phyloP scores from a whole-genome alignment of 2,113 vertebrate genomes.

The Peromyscus polionotus region DNA sequence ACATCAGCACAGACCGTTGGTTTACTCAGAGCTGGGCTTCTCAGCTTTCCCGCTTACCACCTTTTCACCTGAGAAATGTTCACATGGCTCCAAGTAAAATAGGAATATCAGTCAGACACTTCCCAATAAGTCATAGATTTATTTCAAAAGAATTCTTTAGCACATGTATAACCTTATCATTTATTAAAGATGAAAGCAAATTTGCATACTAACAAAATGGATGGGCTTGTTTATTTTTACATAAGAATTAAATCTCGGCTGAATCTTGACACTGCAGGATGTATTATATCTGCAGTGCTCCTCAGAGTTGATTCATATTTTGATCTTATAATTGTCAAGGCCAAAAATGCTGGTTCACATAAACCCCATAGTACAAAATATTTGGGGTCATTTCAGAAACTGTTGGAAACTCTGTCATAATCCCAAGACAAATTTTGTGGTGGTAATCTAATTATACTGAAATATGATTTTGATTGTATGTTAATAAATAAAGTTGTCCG shows the following conservation, averaged over 20 bases:
- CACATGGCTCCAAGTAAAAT: neutral
- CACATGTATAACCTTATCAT: neutral
- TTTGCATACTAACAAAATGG: neutral
- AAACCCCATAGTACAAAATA: too few species aligned
- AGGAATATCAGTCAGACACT: neutral
- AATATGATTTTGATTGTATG: too few species aligned
- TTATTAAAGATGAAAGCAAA: neutral
- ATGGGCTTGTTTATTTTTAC: neutral
- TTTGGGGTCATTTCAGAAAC: neutral
- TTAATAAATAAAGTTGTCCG: too few species aligned
- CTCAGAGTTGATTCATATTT: neutral
- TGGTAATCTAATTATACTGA: too few species aligned
- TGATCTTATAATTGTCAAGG: neutral
- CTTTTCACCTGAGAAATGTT: neutral
- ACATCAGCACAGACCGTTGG: neutral
- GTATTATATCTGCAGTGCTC: neutral
- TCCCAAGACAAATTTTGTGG: neutral
- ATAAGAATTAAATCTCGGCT: neutral
- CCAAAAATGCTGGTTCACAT: too few species aligned
- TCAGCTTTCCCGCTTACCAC: neutral
- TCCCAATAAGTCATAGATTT: neutral
- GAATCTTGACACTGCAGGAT: neutral
- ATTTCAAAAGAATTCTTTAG: neutral
- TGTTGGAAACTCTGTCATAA: neutral
- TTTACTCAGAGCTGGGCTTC: neutral